Evolutionary conservation across 2,888 invertebrate species (phyloP), one percentile per base, ranked within the genome.

Genomic region (Perizoma affinitatum): DNA sequence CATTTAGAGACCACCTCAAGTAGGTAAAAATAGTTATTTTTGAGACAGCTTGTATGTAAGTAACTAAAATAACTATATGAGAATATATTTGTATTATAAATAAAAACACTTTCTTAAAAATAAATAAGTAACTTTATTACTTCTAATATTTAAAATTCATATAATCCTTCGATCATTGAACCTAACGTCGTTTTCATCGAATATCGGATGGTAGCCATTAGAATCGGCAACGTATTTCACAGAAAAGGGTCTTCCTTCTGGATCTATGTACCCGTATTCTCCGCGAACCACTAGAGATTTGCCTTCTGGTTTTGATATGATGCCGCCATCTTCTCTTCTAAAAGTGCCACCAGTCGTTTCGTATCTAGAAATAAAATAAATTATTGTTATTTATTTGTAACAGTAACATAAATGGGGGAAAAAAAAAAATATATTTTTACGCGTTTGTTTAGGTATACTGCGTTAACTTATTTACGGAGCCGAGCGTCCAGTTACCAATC

Each of bases 141-240:
- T 6, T 3, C 22, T 38, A 38, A 5, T 61, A 59, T 55, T 61
- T 34, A 46, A 43, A 58, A 53, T 49, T 82, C 63, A 88, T 72
- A 88, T 75, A 58, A 90, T 83, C 69, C 82, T 78, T 73, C 91
- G 83, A 68, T 92, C 90, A 57, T 92, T 91, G 62, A 82, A 90
- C 67, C 90, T 78, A 2, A 78, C 78, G 35, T 81, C 75, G n/a
- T 82, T 79, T 9, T 80, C 69, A 5, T 74, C 70, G 4, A 74
- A 55, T 42, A 75, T 74, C 1, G 86, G 85, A 58, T 81, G 87
- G 60, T 79, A 92, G 2, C 95, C 95, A 63, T 94, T 94, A 58
- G 92, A 91, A 67, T 95, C 95, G 6, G 95, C 95, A 0, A 94
- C 83, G 72, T 95, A 95, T 49, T 75, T 80, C 35, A 94, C 78